Conservation (phyloP, 2,113 vertebrate genomes). For the Raja brachyura region DNA sequence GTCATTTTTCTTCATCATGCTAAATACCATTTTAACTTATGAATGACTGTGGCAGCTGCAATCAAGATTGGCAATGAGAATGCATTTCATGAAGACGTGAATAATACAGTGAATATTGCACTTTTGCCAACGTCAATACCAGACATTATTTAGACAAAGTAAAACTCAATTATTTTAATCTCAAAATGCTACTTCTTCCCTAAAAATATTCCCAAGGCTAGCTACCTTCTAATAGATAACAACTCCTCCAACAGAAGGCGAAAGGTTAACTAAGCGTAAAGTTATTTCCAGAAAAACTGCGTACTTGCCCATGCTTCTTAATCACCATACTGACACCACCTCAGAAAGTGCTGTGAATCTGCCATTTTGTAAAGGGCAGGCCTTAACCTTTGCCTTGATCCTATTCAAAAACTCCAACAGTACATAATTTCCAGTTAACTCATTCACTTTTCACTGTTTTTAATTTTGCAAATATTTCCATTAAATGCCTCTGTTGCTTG, state of each 20-base stretch:
- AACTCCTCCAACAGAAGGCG: neutral
- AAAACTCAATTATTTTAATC: conserved; percentile 15
- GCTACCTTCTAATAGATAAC: neutral
- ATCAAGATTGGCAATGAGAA: conserved; percentile 29
- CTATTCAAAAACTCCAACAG: neutral
- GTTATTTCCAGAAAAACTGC: conserved; percentile 7
- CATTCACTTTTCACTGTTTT: neutral
- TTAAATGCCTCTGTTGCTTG: neutral
- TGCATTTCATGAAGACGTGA: neutral
- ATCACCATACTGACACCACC: neutral
- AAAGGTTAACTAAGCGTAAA: conserved; percentile 8
- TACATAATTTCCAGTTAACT: conserved; percentile 1
- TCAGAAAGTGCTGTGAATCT: conserved; percentile 10
- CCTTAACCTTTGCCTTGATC: conserved; percentile 18
- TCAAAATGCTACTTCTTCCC: neutral
- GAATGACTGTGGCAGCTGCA: conserved; percentile 27
- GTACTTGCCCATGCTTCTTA: conserved; percentile 16
- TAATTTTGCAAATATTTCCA: conserved; percentile 12
- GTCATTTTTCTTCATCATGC: conserved; percentile 35
- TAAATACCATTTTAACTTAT: conserved; percentile 37
- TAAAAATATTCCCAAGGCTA: neutral
- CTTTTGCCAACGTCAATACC: neutral
- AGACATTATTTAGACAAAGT: neutral
- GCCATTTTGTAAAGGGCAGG: conserved; percentile 15
- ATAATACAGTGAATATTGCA: neutral